These are phyloP conservation scores for Dallia pectoralis DNA, from an alignment of 2,797 vertebrate genomes.

Conservation along the genomic window DNA sequence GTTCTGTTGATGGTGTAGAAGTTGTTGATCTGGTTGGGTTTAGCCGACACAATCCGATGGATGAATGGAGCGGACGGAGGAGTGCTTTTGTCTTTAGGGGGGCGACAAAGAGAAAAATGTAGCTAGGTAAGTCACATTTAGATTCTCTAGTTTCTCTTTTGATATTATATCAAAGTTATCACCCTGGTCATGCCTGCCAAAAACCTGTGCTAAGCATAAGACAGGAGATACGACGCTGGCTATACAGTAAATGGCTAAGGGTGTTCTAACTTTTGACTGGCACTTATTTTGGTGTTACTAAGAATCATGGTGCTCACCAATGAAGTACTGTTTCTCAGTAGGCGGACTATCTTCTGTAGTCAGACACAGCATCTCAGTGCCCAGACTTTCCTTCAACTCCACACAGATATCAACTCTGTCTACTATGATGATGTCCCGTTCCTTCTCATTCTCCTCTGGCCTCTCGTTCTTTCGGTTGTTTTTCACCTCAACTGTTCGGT, in stretches of 20 bases:
- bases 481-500: constrained; percentile 50
- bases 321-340: constrained; percentile 60
- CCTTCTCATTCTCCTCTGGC: constrained; percentile 42
- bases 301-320: constrained; percentile 59
- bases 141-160: constrained; percentile 9
- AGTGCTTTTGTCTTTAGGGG: constrained; percentile 72
- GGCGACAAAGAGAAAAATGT: constrained; percentile 16
- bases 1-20: constrained; percentile 89
- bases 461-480: constrained; percentile 56
- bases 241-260: neutral
- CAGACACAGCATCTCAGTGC: constrained; percentile 39
- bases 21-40: constrained; percentile 84
- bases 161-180: constrained; percentile 44
- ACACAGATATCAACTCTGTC: constrained; percentile 66
- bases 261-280: neutral
- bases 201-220: constrained; percentile 31
- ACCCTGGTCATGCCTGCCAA: constrained; percentile 21
- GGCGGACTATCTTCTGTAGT: constrained; percentile 28
- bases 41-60: constrained; percentile 91
- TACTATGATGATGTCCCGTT: constrained; percentile 55
- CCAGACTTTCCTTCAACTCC: constrained; percentile 57
- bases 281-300: neutral
- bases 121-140: neutral
- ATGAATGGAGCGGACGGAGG: constrained; percentile 87
- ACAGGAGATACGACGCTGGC: neutral